These are phyloP conservation scores for Aleiodes alternator DNA, from an alignment of 2,888 invertebrate species.

Conservation along the genomic window DNA sequence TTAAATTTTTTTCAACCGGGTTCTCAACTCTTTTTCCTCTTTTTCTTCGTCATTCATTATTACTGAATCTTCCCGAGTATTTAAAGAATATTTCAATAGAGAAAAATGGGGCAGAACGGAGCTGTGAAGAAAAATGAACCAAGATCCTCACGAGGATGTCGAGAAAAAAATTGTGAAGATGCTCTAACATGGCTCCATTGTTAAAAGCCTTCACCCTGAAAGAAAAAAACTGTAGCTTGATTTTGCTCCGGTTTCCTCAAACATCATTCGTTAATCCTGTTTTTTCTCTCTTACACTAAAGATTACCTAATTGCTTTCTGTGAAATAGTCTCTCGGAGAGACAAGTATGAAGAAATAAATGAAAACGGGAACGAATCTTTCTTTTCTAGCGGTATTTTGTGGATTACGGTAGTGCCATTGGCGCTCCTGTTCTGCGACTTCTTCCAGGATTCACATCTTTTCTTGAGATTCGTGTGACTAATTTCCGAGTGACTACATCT, in stretches of 20 bases:
- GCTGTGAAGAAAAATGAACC: background rate
- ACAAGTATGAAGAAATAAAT: conserved; percentile 36
- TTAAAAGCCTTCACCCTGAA: too few relatives aligned
- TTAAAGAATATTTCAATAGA: too few relatives aligned
- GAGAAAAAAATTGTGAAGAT: too few relatives aligned
- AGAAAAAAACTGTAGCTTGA: too few relatives aligned
- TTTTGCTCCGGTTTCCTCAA: too few relatives aligned
- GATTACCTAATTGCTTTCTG: conserved; percentile 35
- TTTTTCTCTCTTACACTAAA: conserved; percentile 9
- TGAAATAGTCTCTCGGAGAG: background rate
- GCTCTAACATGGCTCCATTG: too few relatives aligned
- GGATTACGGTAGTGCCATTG: conserved; percentile 56
- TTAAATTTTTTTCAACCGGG: conserved; percentile 39
- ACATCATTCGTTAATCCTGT: conserved; percentile 36
- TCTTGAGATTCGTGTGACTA: conserved; percentile 28
- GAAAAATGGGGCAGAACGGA: too few relatives aligned
- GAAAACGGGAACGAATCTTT: conserved; percentile 41
- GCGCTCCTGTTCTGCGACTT: conserved; percentile 39
- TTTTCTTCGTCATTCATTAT: background rate
- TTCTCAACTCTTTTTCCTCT: conserved; percentile 45
- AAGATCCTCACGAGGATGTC: too few relatives aligned
- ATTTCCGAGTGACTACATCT: conserved; percentile 21
- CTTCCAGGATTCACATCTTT: conserved; percentile 33
- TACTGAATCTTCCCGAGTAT: background rate
- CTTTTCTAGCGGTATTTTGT: conserved; percentile 53